Conservation (phyloP, 2,797 vertebrate species). For the Artibeus jamaicensis region DNA sequence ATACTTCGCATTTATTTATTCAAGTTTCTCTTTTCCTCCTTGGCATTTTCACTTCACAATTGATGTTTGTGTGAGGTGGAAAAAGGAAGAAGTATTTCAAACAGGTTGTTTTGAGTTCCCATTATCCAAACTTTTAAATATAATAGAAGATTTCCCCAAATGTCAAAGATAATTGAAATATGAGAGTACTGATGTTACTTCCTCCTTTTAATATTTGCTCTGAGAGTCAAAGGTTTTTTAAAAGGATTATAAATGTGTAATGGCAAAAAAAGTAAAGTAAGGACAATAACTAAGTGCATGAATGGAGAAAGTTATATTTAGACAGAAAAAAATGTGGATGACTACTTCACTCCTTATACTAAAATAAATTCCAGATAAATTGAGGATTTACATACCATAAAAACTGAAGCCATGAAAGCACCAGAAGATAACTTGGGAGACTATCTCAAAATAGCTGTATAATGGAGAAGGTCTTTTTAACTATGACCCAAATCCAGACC, state of each 20-base stretch:
- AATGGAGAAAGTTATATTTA: not conserved
- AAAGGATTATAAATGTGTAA: not conserved
- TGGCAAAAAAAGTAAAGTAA: not conserved
- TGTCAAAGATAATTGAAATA: conserved; percentile 29
- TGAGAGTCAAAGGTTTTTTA: not conserved
- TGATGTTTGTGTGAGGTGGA: not conserved
- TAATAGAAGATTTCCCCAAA: not conserved
- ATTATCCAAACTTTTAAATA: conserved; percentile 25
- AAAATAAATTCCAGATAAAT: conserved; percentile 34
- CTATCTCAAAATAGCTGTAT: conserved; percentile 23
- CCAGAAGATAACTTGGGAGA: not conserved
- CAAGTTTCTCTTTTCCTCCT: not conserved
- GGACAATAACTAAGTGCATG: not conserved
- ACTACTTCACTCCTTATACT: not conserved
- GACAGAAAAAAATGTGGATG: not conserved
- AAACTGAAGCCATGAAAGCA: not conserved
- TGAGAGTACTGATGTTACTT: not conserved
- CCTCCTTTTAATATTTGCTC: conserved; percentile 9
- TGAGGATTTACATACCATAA: not conserved
- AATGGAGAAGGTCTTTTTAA: conserved; percentile 9
- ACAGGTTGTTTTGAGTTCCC: not conserved
- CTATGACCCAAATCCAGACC: not conserved
- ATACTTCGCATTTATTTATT: not conserved
- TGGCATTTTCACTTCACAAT: not conserved
- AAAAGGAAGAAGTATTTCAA: conserved; percentile 24